phyloP scores from a whole-genome alignment of 1,140 invertebrate genomes.

The Pseudomyrmex pallidus region DNA sequence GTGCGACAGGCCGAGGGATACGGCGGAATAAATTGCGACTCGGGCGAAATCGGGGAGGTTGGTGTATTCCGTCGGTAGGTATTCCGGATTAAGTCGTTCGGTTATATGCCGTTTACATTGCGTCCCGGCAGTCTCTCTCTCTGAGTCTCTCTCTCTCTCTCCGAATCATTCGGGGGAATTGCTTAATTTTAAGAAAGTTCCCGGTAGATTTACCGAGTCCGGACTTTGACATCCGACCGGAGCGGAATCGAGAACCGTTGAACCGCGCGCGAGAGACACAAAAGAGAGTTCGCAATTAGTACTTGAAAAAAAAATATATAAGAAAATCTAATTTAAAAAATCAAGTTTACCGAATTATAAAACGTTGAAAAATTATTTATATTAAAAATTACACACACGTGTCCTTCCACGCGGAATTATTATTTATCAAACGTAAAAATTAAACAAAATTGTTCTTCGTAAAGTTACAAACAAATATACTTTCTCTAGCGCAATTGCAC shows the following conservation, averaged over 20 bases:
- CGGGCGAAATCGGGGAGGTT: slow-evolving; percentile 59
- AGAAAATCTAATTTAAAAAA: slow-evolving; percentile 25
- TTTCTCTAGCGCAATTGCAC: too few relatives aligned
- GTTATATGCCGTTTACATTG: slow-evolving; percentile 73
- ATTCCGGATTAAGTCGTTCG: slow-evolving; percentile 74
- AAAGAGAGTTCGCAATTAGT: slow-evolving; percentile 4
- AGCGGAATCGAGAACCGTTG: slow-evolving; percentile 35
- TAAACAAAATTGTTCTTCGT: neutral
- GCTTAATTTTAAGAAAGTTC: slow-evolving; percentile 73
- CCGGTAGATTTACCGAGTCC: slow-evolving; percentile 59
- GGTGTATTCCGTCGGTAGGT: slow-evolving; percentile 65
- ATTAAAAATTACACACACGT: too few relatives aligned
- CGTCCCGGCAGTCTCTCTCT: slow-evolving; percentile 62
- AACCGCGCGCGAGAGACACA: slow-evolving; percentile 10
- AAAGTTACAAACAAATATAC: neutral
- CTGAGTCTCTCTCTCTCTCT: slow-evolving; percentile 33
- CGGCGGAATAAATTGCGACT: slow-evolving; percentile 74
- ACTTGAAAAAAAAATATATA: neutral
- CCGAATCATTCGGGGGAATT: slow-evolving; percentile 65
- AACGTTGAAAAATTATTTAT: neutral
- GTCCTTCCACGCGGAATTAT: too few relatives aligned
- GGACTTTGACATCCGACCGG: slow-evolving; percentile 53
- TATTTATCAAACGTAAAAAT: neutral
- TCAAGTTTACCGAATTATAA: neutral
- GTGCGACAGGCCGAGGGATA: slow-evolving; percentile 45